Base-by-base conservation (phyloP, 2,113 vertebrate species). In the Aspiorhynchus laticeps region DNA sequence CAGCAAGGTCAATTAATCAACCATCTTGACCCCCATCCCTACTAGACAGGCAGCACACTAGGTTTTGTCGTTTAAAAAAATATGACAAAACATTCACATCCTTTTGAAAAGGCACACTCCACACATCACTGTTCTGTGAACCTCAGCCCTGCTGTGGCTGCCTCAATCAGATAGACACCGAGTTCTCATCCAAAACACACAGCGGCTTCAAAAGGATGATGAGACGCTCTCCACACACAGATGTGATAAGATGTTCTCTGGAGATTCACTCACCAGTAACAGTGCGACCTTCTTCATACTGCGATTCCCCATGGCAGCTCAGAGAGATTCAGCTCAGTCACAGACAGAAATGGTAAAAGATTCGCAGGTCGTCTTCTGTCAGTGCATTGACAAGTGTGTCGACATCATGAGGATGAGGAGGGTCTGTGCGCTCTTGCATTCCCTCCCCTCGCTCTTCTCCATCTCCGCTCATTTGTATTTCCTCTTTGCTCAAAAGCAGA, bases 211-310 rank as follows among this genome's bases (percentile, higher is more conserved):
- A 31, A 61, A 78, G 38, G 12, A 12, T 14, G 53, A 84, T 10
- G 19, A 76, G 7, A 80, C 65, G 12, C 85, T 59, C 36, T 41
- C 51, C 36, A 24, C 61, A 33, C 28, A n/a, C 76, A 24, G 46
- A 56, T 31, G 33, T 38, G 63, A 51, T 53, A 21, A 85, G 84
- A 67, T 79, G 74, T 53, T 69, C 63, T 80, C 28, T 67, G n/a
- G 38, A 63, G 36, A 63, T 67, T 36, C 84, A 88, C 88, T 89
- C 87, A 91, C 88, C 86, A 91, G 43, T 86, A 91, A 90, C 86
- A 93, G 84, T 9, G 71, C 87, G 0, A 92, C 88, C 67, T 92
- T 88, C 85, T 87, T 90, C 69, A 87, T 80, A 65, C 63, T 91
- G 88, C 0, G 21, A 89, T 91, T 91, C 48, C 86, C 61, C 77